Percentiles rank a stretch among this genome's conserved stretches.
These are phyloP conservation scores for Tillus elongatus DNA, from an alignment of 2,888 invertebrate species.

Conservation along the genomic window DNA sequence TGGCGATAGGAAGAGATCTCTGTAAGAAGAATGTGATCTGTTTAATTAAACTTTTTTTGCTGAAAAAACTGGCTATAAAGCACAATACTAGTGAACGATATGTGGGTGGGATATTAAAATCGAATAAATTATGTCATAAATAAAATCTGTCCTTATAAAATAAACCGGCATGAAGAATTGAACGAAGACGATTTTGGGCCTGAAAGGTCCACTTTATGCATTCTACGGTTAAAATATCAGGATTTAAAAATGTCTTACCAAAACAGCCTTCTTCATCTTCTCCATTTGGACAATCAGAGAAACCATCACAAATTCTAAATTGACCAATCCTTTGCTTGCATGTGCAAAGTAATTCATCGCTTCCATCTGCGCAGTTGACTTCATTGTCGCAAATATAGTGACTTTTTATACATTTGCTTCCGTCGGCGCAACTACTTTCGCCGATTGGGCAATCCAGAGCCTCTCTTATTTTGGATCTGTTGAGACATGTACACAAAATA, in stretches of 20 bases:
- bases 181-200: too few species aligned
- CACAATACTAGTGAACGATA: too few species aligned
- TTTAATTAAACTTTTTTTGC: too few species aligned
- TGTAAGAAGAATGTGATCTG: too few species aligned
- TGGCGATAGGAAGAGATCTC: too few species aligned
- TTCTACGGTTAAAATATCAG: not conserved
- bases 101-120: too few species aligned
- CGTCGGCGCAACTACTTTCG: conserved; percentile 35
- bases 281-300: conserved; percentile 70
- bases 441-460: conserved; percentile 30
- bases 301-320: conserved; percentile 67
- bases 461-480: conserved; percentile 22
- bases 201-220: too few species aligned
- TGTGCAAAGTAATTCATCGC: conserved; percentile 66
- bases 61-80: too few species aligned
- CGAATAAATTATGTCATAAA: too few species aligned
- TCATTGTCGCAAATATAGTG: conserved; percentile 61
- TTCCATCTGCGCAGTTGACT: conserved; percentile 66
- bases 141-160: too few species aligned
- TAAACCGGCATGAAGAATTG: too few species aligned
- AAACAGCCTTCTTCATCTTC: conserved; percentile 75
- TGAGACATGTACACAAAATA: not conserved
- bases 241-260: conserved; percentile 44
- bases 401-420: conserved; percentile 46
- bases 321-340: conserved; percentile 61